Conservation (phyloP, 2,113 vertebrate species). For the Ascaphus truei region DNA sequence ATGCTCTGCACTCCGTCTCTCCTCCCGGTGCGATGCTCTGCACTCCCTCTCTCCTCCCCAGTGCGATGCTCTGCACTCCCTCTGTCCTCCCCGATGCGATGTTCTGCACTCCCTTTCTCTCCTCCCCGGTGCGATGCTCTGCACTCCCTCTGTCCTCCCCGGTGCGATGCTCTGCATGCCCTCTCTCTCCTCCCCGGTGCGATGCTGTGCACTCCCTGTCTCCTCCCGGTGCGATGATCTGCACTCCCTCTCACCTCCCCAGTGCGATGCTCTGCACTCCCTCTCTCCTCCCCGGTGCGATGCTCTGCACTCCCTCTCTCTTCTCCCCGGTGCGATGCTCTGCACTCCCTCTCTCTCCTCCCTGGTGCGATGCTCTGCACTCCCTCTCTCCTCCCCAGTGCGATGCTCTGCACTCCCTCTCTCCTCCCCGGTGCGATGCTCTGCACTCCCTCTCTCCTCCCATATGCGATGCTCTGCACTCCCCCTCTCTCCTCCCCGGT, state of each 20-base stretch:
- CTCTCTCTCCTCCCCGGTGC: background rate
- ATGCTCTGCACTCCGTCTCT: background rate
- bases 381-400: background rate
- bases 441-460: background rate
- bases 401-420: background rate
- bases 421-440: no score
- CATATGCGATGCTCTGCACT: background rate
- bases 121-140: no score
- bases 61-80: background rate
- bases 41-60: background rate
- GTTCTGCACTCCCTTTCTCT: background rate
- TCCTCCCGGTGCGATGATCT: no score
- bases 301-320: background rate
- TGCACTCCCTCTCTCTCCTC: background rate
- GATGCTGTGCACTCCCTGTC: background rate
- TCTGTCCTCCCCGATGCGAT: background rate
- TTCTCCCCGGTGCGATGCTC: no score
- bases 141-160: background rate
- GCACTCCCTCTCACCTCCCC: background rate
- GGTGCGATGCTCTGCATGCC: background rate
- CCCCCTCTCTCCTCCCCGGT: background rate
- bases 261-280: background rate
- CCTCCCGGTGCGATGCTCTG: no score
- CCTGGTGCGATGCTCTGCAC: background rate
- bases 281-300: background rate